A percentile compares a stretch with the other conserved stretches of the same genome.
Conservation (phyloP, 2,888 invertebrate species). For the Lasioglossum marginatum region DNA sequence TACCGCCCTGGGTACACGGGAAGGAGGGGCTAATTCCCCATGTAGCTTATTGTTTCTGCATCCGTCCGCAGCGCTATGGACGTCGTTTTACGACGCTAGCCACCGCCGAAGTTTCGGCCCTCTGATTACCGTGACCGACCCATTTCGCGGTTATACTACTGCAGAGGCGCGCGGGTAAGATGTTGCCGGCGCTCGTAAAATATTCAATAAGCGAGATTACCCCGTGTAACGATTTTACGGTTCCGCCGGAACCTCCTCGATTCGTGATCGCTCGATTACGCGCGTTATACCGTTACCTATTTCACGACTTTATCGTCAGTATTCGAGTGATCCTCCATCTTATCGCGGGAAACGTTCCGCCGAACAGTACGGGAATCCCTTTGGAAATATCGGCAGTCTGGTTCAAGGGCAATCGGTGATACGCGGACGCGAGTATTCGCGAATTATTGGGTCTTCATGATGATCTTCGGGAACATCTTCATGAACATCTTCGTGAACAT, state of each 20-base stretch:
- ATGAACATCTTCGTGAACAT: not conserved
- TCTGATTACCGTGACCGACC: slow-evolving; percentile 56
- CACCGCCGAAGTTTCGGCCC: slow-evolving; percentile 40
- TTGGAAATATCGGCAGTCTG: not conserved
- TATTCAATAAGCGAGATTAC: slow-evolving; percentile 64
- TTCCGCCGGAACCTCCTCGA: slow-evolving; percentile 37
- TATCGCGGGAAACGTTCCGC: not conserved
- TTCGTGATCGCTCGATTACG: slow-evolving; percentile 44
- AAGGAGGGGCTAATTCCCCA: slow-evolving; percentile 14
- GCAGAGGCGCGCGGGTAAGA: slow-evolving; percentile 35
- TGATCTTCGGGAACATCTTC: not conserved
- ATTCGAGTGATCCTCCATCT: not conserved
- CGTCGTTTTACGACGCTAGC: slow-evolving; percentile 54
- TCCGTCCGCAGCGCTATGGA: slow-evolving; percentile 25
- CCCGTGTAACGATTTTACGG: slow-evolving; percentile 56
- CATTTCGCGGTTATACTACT: slow-evolving; percentile 54
- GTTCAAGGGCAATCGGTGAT: not conserved
- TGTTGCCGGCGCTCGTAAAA: slow-evolving; percentile 49
- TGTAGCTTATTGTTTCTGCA: slow-evolving; percentile 52
- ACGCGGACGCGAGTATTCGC: too few species aligned
- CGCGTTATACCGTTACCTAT: slow-evolving; percentile 13
- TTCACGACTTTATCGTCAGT: slow-evolving; percentile 10
- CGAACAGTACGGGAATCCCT: not conserved
- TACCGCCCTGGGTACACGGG: slow-evolving; percentile 18
- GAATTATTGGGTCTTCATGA: not conserved